phyloP scores from a whole-genome alignment of 2,113 vertebrate species.

The Embiotoca jacksoni region DNA sequence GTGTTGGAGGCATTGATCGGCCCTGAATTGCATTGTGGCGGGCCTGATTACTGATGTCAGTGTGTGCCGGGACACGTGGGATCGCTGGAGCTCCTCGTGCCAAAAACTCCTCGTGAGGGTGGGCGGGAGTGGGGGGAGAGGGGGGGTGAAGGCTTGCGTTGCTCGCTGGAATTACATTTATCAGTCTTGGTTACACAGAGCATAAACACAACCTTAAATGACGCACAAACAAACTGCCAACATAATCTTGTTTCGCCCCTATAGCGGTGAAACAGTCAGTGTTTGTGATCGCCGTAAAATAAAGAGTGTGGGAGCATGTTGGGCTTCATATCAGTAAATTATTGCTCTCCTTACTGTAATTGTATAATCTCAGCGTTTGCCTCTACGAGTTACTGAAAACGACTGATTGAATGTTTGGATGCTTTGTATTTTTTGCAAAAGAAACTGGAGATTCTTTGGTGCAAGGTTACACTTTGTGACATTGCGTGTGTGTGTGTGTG shows the following conservation, averaged over 20 bases:
- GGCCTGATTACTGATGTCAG: conserved; percentile 82
- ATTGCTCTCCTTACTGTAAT: conserved; percentile 2
- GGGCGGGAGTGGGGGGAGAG: not conserved
- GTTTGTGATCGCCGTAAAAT: conserved; percentile 36
- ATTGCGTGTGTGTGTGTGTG: conserved; percentile 2
- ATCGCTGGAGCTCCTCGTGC: conserved; percentile 66
- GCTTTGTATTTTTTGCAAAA: not conserved
- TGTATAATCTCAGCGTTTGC: conserved; percentile 25
- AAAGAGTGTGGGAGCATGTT: conserved; percentile 15
- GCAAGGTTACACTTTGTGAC: conserved; percentile 44
- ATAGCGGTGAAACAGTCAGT: not conserved
- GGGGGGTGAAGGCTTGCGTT: not conserved
- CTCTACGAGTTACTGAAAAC: not conserved
- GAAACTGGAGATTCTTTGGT: not conserved
- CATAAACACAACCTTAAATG: conserved; percentile 36
- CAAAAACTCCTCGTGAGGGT: conserved; percentile 23
- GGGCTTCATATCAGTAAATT: conserved; percentile 22
- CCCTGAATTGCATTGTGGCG: conserved; percentile 78
- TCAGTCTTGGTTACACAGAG: conserved; percentile 67
- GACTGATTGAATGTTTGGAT: conserved; percentile 30
- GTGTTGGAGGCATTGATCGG: conserved; percentile 81
- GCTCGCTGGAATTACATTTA: conserved; percentile 65
- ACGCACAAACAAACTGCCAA: conserved; percentile 34
- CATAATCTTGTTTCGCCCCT: conserved; percentile 34
- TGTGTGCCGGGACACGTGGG: conserved; percentile 70